Conservation (phyloP, 2,797 vertebrate species). For the Margarornis squamiger region DNA sequence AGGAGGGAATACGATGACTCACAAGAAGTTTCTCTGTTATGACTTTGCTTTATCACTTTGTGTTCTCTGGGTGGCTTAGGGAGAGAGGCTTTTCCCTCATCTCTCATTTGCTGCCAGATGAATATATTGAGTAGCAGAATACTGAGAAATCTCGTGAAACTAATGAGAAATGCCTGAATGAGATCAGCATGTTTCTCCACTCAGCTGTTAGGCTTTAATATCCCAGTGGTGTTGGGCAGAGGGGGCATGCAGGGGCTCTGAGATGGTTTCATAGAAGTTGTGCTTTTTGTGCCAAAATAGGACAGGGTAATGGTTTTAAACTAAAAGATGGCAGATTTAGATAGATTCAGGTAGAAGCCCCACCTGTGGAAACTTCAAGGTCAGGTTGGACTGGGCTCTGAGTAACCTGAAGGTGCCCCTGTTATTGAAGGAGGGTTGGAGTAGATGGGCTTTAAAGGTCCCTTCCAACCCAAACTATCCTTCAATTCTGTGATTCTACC, state of each 20-base stretch:
- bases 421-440: background rate
- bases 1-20: background rate
- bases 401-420: background rate
- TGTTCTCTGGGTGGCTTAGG: conserved; percentile 4
- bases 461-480: background rate
- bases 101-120: conserved; percentile 9
- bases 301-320: background rate
- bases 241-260: background rate
- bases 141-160: background rate
- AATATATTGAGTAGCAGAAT: conserved; percentile 16
- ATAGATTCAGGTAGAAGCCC: background rate
- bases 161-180: conserved; percentile 8
- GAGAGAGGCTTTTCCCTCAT: background rate
- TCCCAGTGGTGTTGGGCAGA: background rate
- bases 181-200: background rate
- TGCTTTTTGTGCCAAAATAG: background rate
- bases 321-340: background rate
- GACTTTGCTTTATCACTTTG: background rate
- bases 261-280: background rate
- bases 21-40: background rate
- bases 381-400: background rate
- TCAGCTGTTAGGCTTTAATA: background rate
- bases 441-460: background rate
- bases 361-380: background rate
- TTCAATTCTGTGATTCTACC: background rate